Base-by-base conservation (phyloP, 2,888 invertebrate species). In the Pterostichus niger region DNA sequence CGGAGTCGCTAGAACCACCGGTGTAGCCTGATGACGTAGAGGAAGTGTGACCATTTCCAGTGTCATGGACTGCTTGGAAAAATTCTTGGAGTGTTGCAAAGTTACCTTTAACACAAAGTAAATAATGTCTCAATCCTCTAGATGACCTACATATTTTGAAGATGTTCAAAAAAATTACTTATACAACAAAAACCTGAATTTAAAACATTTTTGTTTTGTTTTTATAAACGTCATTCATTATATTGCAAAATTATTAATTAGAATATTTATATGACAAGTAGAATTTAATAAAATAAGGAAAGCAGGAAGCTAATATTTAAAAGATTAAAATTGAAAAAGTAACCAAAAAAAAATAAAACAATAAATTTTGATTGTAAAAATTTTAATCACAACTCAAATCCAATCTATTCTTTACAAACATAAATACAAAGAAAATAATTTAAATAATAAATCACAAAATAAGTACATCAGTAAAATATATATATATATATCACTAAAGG, bases 21-120 rank as follows among this genome's bases (percentile, higher is more conserved):
- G 52, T 59, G 15, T 75, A 75, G 6, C 59, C 59, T 17, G 64
- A 68, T 31, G 73, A 82, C 44, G 68, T 33, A n/a, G 81, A 81
- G 35, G 81, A 81, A 49, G 61, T 33, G 52, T 81, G 81, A 24
- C 49, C 35, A 59, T 59, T 82, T 6, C 82, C 82, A 11, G 73
- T 75, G 52, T 82, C 73, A 44, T 82, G 73, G 44, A 82, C 82
- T 54, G 82, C 82, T 82, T 82, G 82, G 82, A 82, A 82, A 75
- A 82, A 82, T 75, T 82, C 82, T 75, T 82, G 82, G 33, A 82
- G 82, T 82, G 81, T 81, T 68, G 81, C 44, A 56, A 82, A 82
- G 68, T 71, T 44, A 35, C 64, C 64, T 64, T 33, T 35, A 59
- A 24, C 17, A 59, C 40, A 40, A 40, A 6, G 6, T 40, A 5